Evolutionary conservation across 2,888 invertebrate genomes (phyloP).

Genomic region (Xanthia togata): DNA sequence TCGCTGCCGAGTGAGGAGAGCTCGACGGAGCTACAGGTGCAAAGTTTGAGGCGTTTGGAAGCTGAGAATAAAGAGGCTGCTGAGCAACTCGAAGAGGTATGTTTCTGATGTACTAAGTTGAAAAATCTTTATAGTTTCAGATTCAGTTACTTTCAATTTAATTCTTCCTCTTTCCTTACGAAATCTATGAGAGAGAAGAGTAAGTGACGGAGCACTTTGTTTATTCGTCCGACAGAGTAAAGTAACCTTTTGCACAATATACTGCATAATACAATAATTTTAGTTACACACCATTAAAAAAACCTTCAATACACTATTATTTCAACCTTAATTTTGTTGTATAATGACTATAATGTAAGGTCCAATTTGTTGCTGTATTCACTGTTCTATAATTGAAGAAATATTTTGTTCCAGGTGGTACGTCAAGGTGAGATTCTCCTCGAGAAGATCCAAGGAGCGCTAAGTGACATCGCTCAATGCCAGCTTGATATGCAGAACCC

Average conservation of each 20-base stretch:
- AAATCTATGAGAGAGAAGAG: neutral
- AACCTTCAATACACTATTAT: too few species aligned
- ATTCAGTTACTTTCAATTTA: neutral
- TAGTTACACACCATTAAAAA: too few species aligned
- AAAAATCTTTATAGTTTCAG: neutral
- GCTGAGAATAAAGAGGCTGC: constrained; percentile 98
- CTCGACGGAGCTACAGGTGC: constrained; percentile 97
- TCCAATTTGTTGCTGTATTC: neutral
- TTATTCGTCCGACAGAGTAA: neutral
- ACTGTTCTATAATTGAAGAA: too few species aligned
- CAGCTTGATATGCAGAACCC: constrained; percentile 97
- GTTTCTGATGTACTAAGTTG: constrained; percentile 9
- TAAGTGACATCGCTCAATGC: constrained; percentile 97
- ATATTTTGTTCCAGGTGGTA: constrained; percentile 91
- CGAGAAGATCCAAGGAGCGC: constrained; percentile 96
- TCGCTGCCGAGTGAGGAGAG: constrained; percentile 98
- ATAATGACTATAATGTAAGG: neutral
- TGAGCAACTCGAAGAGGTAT: constrained; percentile 93
- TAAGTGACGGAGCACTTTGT: neutral
- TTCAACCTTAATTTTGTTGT: too few species aligned
- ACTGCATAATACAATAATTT: too few species aligned
- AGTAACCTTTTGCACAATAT: too few species aligned
- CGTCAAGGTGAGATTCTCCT: constrained; percentile 96
- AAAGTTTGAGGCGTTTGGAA: constrained; percentile 95
- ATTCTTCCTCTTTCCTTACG: neutral